Conservation (phyloP, 2,888 invertebrate species). For the Amaurobius ferox region DNA sequence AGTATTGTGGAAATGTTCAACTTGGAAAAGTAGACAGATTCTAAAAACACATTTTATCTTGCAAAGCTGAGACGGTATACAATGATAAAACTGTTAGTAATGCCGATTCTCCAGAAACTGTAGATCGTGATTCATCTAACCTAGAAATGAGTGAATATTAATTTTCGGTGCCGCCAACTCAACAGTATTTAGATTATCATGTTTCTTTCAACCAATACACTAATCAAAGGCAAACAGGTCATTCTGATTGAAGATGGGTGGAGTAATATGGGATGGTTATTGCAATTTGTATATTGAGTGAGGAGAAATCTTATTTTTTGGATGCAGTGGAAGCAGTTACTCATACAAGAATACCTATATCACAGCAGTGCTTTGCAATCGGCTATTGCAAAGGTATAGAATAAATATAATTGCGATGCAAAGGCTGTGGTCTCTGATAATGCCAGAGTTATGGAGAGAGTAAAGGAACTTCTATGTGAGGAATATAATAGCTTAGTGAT, state of each 20-base stretch:
- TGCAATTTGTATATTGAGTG: background rate
- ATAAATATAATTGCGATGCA: background rate
- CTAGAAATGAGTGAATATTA: background rate
- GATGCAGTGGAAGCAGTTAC: background rate
- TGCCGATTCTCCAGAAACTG: background rate
- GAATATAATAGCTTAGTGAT: too few relatives aligned
- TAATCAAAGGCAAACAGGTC: background rate
- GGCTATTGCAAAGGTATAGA: background rate
- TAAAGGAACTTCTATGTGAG: too few relatives aligned
- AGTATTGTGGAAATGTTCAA: too few relatives aligned
- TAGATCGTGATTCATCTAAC: background rate
- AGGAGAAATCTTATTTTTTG: background rate
- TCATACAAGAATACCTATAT: background rate
- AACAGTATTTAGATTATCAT: background rate
- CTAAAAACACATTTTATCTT: too few relatives aligned
- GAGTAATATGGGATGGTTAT: background rate
- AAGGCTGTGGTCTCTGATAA: conserved; percentile 5
- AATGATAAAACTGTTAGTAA: too few relatives aligned
- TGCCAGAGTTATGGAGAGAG: conserved; percentile 8
- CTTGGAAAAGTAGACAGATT: background rate
- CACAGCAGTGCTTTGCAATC: background rate
- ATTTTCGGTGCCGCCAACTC: background rate
- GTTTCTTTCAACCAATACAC: background rate
- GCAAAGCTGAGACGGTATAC: too few relatives aligned
- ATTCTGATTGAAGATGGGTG: background rate